A percentile compares a stretch with the other conserved stretches of the same genome.
Conservation (phyloP, 2,888 invertebrate species). For the Fragum fragum region DNA sequence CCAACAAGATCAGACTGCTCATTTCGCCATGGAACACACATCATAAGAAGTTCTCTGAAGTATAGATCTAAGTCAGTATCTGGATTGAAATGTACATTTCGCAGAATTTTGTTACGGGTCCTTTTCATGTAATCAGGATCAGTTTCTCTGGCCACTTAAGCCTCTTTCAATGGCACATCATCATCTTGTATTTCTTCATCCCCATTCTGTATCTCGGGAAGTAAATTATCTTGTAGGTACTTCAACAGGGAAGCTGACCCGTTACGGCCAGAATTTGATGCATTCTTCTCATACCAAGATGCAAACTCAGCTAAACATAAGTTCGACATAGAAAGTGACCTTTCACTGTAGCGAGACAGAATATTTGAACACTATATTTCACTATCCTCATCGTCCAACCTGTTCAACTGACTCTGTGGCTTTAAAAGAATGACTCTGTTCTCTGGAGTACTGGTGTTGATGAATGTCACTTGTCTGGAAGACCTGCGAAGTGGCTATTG, state of each 20-base stretch:
- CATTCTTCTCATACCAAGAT: constrained; percentile 42
- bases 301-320: constrained; percentile 57
- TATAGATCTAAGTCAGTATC: neutral
- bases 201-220: constrained; percentile 32
- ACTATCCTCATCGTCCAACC: constrained; percentile 53
- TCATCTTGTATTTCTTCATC: constrained; percentile 29
- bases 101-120: constrained; percentile 6
- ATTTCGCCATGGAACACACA: constrained; percentile 25
- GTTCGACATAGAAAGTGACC: constrained; percentile 43
- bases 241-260: neutral
- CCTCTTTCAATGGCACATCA: neutral
- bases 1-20: constrained; percentile 16
- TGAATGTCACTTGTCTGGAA: constrained; percentile 55
- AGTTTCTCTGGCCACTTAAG: neutral
- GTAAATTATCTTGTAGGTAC: constrained; percentile 16
- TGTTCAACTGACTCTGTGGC: constrained; percentile 55
- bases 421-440: constrained; percentile 75
- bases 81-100: neutral
- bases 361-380: constrained; percentile 49
- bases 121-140: neutral
- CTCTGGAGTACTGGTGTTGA: constrained; percentile 70
- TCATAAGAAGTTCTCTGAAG: constrained; percentile 4
- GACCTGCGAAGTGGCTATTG: constrained; percentile 64
- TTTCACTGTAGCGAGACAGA: constrained; percentile 44
- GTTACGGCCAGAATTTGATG: neutral